Conservation (phyloP, 2,888 invertebrate genomes). For the Apamea anceps region DNA sequence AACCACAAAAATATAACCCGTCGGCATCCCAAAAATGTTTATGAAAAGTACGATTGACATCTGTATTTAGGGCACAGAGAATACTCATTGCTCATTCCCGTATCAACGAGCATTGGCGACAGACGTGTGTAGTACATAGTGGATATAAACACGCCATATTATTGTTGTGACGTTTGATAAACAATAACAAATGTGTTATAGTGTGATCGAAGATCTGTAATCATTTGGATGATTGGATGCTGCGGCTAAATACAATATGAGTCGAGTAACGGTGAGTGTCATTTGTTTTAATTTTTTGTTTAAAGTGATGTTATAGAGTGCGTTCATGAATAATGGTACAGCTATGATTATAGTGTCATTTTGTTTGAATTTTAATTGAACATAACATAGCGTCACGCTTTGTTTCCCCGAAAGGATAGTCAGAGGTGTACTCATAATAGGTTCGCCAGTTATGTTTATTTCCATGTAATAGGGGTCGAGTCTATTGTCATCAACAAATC, state of each 20-base stretch:
- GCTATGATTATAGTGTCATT: neutral
- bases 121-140: constrained; percentile 44
- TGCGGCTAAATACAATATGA: constrained; percentile 50
- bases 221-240: constrained; percentile 35
- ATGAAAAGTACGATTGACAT: constrained; percentile 33
- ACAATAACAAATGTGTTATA: constrained; percentile 53
- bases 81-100: constrained; percentile 48
- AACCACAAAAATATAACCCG: neutral
- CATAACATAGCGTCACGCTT: neutral
- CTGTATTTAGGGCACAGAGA: constrained; percentile 46
- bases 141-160: constrained; percentile 43
- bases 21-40: constrained; percentile 17
- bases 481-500: no score
- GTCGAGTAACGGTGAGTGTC: constrained; percentile 50
- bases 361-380: neutral
- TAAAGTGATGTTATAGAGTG: neutral
- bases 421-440: neutral
- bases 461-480: neutral
- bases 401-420: neutral
- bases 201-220: constrained; percentile 32
- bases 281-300: neutral
- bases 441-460: neutral
- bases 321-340: neutral
- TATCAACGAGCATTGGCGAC: constrained; percentile 26
- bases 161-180: constrained; percentile 38